These are phyloP conservation scores for Ptychadena robeensis DNA, from an alignment of 2,797 vertebrate species.

Conservation along the genomic window DNA sequence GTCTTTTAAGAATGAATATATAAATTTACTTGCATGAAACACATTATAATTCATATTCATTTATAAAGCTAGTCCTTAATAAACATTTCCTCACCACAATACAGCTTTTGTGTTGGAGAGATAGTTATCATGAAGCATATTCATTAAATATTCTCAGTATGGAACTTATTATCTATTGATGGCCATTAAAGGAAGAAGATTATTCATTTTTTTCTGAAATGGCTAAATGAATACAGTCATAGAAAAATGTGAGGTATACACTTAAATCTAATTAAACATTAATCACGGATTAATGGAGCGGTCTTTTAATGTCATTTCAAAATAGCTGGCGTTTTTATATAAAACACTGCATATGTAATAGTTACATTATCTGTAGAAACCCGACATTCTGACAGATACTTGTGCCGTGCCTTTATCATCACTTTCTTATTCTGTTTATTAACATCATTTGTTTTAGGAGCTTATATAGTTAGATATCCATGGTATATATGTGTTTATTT, in stretches of 20 bases:
- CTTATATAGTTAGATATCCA: not conserved
- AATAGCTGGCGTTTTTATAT: not conserved
- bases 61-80: constrained; percentile 10
- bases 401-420: not conserved
- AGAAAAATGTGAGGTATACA: not conserved
- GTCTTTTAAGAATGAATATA: not conserved
- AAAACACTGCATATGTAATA: not conserved
- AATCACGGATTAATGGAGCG: constrained; percentile 3
- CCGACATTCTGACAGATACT: not conserved
- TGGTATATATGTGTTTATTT: not conserved
- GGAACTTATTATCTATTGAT: constrained; percentile 11
- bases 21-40: constrained; percentile 1
- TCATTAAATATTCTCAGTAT: constrained; percentile 7
- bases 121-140: constrained; percentile 6
- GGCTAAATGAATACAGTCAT: constrained; percentile 4
- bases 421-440: not conserved
- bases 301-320: not conserved
- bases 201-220: not conserved
- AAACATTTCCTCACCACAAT: constrained; percentile 16
- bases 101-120: not conserved
- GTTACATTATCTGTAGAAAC: constrained; percentile 4
- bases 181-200: not conserved
- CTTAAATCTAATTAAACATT: constrained; percentile 3
- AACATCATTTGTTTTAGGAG: not conserved
- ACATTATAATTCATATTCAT: constrained; percentile 13